Evolutionary conservation across 37 sponge, comb jelly and placozoan species (phyloP).

Genomic region (Mnemiopsis leidyi): DNA sequence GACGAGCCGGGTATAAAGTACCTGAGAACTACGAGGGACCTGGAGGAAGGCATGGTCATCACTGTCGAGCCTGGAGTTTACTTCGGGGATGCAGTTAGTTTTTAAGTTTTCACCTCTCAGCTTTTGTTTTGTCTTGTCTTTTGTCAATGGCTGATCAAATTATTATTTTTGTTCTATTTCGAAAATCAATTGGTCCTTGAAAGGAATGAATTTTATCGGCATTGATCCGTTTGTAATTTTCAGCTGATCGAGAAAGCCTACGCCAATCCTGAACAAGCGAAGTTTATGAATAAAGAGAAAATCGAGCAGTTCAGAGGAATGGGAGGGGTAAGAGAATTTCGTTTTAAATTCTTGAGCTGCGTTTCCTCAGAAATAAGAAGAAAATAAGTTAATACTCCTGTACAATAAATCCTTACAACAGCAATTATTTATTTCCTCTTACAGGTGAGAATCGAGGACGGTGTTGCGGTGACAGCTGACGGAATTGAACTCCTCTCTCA

Average conservation of each 20-base stretch:
- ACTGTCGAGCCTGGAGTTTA: slow-evolving; percentile 97
- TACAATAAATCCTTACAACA: too few relatives aligned
- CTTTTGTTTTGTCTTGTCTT: too few relatives aligned
- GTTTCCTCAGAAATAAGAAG: too few relatives aligned
- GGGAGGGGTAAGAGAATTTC: slow-evolving; percentile 88
- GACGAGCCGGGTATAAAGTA: slow-evolving; percentile 75
- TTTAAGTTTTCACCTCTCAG: too few relatives aligned
- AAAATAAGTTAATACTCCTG: not conserved
- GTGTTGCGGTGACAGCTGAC: slow-evolving; percentile 77
- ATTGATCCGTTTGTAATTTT: too few relatives aligned
- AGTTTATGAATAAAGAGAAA: slow-evolving; percentile 82
- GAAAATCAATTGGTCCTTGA: too few relatives aligned
- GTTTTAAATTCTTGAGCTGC: too few relatives aligned
- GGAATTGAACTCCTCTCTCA: slow-evolving; percentile 86
- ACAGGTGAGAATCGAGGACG: slow-evolving; percentile 94
- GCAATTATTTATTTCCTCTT: too few relatives aligned
- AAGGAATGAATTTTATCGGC: too few relatives aligned
- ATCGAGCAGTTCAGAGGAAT: slow-evolving; percentile 73
- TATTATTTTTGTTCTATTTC: not conserved
- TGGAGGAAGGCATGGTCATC: slow-evolving; percentile 94
- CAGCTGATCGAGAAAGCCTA: slow-evolving; percentile 84
- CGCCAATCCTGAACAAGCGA: slow-evolving; percentile 73
- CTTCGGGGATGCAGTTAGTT: slow-evolving; percentile 84
- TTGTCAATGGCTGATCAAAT: not conserved
- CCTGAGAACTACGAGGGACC: slow-evolving; percentile 82